phyloP scores from a whole-genome alignment of 1,140 invertebrate genomes.

The Battus philenor region DNA sequence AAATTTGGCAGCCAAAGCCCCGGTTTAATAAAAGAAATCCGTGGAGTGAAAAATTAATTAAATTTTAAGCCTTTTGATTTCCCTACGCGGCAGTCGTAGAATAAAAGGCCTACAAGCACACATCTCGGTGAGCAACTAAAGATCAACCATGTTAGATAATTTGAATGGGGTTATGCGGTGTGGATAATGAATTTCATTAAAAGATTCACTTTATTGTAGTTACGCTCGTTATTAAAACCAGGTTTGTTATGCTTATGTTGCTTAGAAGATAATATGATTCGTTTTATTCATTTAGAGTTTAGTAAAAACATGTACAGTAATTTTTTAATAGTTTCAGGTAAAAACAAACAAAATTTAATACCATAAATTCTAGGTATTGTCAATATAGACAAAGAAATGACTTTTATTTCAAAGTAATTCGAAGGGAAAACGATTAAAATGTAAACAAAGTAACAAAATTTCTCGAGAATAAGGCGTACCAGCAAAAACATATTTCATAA shows the following conservation, averaged over 20 bases:
- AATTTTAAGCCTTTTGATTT: constrained; percentile 57
- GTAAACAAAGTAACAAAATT: constrained; percentile 9
- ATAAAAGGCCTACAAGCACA: constrained; percentile 45
- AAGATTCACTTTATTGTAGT: not conserved
- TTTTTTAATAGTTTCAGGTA: no score
- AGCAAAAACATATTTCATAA: constrained; percentile 17
- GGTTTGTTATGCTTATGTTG: no score
- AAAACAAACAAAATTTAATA: no score
- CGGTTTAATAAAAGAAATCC: constrained; percentile 53
- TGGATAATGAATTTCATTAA: constrained; percentile 20
- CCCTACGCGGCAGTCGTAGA: constrained; percentile 41
- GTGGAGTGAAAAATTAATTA: constrained; percentile 72
- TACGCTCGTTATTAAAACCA: not conserved
- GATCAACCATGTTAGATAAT: constrained; percentile 58
- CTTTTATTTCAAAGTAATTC: no score
- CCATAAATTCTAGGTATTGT: no score
- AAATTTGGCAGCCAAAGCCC: constrained; percentile 56
- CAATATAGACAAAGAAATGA: no score
- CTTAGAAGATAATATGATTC: no score
- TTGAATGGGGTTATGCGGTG: constrained; percentile 46
- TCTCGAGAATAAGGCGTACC: constrained; percentile 1
- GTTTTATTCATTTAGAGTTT: no score
- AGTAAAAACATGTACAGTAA: no score
- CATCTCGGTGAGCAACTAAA: constrained; percentile 61
- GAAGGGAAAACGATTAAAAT: not conserved